These are phyloP conservation scores for Antidorcas marsupialis DNA, from an alignment of 2,113 vertebrate species.

Conservation along the genomic window DNA sequence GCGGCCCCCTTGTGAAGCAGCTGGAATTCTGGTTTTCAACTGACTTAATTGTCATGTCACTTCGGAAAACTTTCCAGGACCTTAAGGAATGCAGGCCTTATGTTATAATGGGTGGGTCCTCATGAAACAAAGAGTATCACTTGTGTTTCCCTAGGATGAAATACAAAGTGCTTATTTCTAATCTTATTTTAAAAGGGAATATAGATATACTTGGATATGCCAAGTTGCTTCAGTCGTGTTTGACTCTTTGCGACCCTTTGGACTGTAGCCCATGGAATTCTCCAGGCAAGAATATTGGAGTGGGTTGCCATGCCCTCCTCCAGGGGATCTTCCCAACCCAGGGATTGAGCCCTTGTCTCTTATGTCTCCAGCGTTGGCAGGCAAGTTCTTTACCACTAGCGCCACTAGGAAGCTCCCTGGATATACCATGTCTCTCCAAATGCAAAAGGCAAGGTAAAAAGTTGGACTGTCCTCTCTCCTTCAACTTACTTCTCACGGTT, in stretches of 20 bases:
- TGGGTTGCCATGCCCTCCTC: background rate
- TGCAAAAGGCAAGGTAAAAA: background rate
- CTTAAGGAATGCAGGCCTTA: constrained; percentile 33
- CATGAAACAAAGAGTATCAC: background rate
- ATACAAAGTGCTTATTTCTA: background rate
- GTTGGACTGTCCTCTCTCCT: background rate
- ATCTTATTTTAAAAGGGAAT: background rate
- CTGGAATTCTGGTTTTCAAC: constrained; percentile 47
- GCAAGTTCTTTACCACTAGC: background rate
- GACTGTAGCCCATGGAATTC: background rate
- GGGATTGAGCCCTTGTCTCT: background rate
- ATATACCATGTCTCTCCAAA: background rate
- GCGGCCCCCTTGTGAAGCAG: constrained; percentile 14
- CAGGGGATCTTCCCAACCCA: background rate
- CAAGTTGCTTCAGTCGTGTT: background rate
- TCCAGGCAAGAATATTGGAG: background rate
- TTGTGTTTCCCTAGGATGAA: background rate
- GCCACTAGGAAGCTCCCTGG: background rate
- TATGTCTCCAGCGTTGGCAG: background rate
- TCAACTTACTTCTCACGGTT: background rate
- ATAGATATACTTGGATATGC: background rate
- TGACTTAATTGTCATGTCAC: constrained; percentile 30
- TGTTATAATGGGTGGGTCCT: background rate
- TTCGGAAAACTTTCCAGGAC: constrained; percentile 41
- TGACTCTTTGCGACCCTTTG: background rate